Evolutionary conservation across 2,888 invertebrate genomes (phyloP).

Genomic region (Apamea sordens): DNA sequence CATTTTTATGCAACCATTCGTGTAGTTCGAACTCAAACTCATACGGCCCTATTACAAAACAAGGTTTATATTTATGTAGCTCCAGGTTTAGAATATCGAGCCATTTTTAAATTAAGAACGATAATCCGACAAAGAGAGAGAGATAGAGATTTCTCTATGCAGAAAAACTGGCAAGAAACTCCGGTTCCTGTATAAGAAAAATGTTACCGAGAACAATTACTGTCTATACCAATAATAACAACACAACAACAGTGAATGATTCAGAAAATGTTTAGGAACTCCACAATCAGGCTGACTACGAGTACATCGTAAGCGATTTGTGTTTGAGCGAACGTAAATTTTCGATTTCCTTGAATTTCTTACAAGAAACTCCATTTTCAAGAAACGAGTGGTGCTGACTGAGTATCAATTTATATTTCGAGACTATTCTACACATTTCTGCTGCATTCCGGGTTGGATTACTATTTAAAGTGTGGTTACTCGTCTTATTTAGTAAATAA

Average conservation of each 20-base stretch:
- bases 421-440: constrained; percentile 44
- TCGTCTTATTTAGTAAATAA: not conserved
- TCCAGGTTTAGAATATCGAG: too few species aligned
- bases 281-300: constrained; percentile 30
- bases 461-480: not conserved
- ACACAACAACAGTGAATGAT: constrained; percentile 2
- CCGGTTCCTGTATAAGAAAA: not conserved
- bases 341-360: constrained; percentile 56
- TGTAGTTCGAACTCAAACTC: not conserved
- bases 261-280: constrained; percentile 12
- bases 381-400: constrained; percentile 57
- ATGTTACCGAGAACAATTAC: not conserved
- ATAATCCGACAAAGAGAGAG: not conserved
- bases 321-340: constrained; percentile 60
- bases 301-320: constrained; percentile 42
- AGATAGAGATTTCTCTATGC: not conserved
- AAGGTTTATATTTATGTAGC: too few species aligned
- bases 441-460: constrained; percentile 21
- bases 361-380: constrained; percentile 59
- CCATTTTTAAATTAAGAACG: too few species aligned
- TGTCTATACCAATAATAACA: constrained; percentile 2
- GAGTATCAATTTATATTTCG: constrained; percentile 57
- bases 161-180: not conserved
- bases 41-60: too few species aligned
- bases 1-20: not conserved